A percentile compares a stretch with the other conserved stretches of the same genome.
phyloP scores from a whole-genome alignment of 2,797 vertebrate species.

The Oceanodroma leucorhoa region DNA sequence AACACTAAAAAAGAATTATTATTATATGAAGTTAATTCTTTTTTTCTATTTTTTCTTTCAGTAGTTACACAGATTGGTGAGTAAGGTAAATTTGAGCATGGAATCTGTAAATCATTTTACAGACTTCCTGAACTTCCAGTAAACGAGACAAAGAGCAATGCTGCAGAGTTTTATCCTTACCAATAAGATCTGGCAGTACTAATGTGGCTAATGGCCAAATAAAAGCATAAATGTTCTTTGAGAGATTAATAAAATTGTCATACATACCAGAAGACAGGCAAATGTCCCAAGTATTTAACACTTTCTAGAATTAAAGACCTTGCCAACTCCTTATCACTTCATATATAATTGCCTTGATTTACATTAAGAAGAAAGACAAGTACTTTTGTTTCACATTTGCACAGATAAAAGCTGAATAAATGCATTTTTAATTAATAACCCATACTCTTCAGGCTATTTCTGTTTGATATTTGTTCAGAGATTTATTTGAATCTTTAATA shows the following conservation, averaged over 20 bases:
- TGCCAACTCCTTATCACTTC: background rate
- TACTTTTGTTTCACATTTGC: background rate
- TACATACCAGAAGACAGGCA: background rate
- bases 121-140: background rate
- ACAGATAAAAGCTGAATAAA: background rate
- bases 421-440: background rate
- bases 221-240: conserved; percentile 25
- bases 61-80: background rate
- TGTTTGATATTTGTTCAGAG: background rate
- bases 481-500: background rate
- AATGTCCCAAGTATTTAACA: background rate
- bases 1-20: background rate
- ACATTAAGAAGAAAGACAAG: background rate
- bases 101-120: background rate
- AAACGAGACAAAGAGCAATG: background rate
- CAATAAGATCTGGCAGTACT: background rate
- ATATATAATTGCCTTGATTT: background rate
- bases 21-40: background rate
- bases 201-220: background rate
- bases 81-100: background rate
- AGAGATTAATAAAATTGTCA: conserved; percentile 35
- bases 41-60: background rate
- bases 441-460: background rate
- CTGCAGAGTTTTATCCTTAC: background rate
- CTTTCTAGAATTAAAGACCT: background rate